Conservation (phyloP, 1,140 invertebrate genomes). For the Branchinecta lindahli region DNA sequence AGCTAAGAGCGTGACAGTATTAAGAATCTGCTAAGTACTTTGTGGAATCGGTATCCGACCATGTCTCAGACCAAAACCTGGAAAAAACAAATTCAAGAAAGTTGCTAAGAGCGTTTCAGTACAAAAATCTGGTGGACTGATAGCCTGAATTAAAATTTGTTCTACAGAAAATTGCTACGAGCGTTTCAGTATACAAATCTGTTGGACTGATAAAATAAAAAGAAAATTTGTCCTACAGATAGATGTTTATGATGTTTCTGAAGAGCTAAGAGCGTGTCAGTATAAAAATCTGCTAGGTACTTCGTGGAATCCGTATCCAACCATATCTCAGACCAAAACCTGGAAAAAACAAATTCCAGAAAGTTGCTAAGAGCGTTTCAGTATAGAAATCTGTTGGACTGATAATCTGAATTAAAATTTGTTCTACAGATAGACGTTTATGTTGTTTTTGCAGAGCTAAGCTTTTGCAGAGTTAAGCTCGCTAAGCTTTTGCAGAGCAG, state of each 20-base stretch:
- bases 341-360: constrained; percentile 22
- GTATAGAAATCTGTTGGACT: background rate
- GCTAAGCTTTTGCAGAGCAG: no score
- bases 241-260: background rate
- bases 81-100: constrained; percentile 15
- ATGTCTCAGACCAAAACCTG: constrained; percentile 37
- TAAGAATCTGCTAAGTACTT: constrained; percentile 27
- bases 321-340: constrained; percentile 36
- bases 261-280: no score
- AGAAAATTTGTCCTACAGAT: no score
- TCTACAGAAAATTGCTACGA: no score
- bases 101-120: constrained; percentile 13
- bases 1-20: no score
- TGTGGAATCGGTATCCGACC: constrained; percentile 26
- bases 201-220: no score
- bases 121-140: background rate
- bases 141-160: background rate
- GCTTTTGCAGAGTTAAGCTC: no score
- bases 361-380: constrained; percentile 12
- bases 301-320: constrained; percentile 26
- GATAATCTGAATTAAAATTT: background rate
- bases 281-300: no score
- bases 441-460: background rate
- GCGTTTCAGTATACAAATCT: no score
- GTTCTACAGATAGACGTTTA: background rate